Percentiles rank a stretch among this genome's conserved stretches.
Conservation (phyloP, 1,140 invertebrate species). For the Pseudomyrmex concolor region DNA sequence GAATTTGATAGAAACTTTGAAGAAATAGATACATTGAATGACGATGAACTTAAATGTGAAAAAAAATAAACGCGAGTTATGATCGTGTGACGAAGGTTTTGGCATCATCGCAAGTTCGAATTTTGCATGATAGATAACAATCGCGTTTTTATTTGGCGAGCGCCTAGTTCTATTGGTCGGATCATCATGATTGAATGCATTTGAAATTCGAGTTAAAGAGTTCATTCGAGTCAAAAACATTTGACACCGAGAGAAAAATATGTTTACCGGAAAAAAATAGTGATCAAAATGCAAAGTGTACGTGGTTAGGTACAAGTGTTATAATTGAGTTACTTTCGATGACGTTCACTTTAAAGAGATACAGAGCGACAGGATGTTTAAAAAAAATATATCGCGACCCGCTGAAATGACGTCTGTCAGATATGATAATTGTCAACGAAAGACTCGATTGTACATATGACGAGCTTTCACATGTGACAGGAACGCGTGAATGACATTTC, state of each 20-base stretch:
- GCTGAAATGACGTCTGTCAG: conserved; percentile 17
- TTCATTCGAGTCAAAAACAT: conserved; percentile 14
- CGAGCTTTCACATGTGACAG: conserved; percentile 1
- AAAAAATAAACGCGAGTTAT: conserved; percentile 29
- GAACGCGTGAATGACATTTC: conserved; percentile 44
- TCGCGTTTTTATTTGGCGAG: conserved; percentile 26
- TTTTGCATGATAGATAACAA: not conserved
- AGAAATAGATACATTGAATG: conserved; percentile 32
- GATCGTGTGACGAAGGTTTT: not conserved
- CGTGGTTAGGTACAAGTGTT: not conserved
- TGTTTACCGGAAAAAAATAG: not conserved
- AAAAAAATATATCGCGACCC: not conserved
- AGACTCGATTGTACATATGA: conserved; percentile 36
- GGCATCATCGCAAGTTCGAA: not conserved
- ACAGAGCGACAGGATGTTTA: not conserved
- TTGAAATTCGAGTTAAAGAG: conserved; percentile 13
- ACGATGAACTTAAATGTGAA: conserved; percentile 50
- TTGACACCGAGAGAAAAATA: not conserved
- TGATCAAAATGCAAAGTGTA: not conserved
- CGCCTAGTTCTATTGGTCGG: conserved; percentile 15
- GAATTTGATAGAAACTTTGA: conserved; percentile 5
- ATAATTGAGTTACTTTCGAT: not conserved
- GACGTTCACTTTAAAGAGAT: not conserved
- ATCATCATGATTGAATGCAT: conserved; percentile 21
- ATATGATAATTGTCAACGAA: conserved; percentile 6